A percentile compares a stretch with the other conserved stretches of the same genome.
Conservation (phyloP, 2,797 vertebrate genomes). For the Cyclopterus lumpus region DNA sequence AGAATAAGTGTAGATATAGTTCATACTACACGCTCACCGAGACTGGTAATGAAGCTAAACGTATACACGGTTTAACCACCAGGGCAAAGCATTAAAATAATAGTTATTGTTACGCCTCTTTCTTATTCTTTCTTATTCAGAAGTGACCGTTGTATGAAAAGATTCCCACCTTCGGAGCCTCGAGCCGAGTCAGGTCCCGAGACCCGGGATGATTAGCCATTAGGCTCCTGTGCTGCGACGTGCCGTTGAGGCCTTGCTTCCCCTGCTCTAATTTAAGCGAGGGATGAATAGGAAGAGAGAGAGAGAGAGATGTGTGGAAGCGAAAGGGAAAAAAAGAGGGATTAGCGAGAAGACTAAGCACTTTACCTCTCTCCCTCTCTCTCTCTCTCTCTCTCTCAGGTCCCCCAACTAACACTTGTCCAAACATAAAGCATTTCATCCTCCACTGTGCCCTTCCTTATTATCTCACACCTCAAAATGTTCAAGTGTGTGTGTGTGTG, state of each 20-base stretch:
- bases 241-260: constrained; percentile 31
- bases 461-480: constrained; percentile 56
- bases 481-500: constrained; percentile 12
- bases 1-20: background rate
- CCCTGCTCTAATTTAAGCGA: constrained; percentile 60
- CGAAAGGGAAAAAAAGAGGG: constrained; percentile 38
- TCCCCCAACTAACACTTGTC: constrained; percentile 65
- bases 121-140: too few species aligned
- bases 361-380: constrained; percentile 20
- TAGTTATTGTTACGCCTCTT: constrained; percentile 1
- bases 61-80: background rate
- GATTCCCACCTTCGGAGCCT: constrained; percentile 35
- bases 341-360: constrained; percentile 60
- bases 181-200: constrained; percentile 48
- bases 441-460: constrained; percentile 52
- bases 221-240: constrained; percentile 59
- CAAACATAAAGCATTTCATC: constrained; percentile 68
- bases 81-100: constrained; percentile 14
- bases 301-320: constrained; percentile 34
- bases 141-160: constrained; percentile 26
- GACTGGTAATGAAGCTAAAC: background rate
- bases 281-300: constrained; percentile 45
- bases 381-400: constrained; percentile 40
- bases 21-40: background rate
- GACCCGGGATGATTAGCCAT: constrained; percentile 66